Percentiles rank a stretch among this genome's conserved stretches.
These are phyloP conservation scores for Himalopsyche kuldschensis DNA, from an alignment of 2,888 invertebrate species.

Conservation along the genomic window DNA sequence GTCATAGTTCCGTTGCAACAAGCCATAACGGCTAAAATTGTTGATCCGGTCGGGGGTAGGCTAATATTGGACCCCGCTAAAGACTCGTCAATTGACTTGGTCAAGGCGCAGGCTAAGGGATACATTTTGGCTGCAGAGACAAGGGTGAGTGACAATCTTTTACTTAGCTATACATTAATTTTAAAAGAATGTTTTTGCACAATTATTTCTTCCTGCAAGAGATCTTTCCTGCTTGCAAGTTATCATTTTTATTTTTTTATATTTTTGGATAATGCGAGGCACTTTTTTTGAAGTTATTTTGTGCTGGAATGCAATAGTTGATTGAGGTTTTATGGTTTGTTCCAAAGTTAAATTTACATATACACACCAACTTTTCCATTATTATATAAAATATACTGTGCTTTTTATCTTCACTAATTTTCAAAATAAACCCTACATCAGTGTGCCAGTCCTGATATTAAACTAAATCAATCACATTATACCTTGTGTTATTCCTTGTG, in stretches of 20 bases:
- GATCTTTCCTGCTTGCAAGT: constrained; percentile 48
- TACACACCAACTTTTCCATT: background rate
- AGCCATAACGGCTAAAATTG: constrained; percentile 71
- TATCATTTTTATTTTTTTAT: constrained; percentile 40
- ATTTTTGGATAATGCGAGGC: constrained; percentile 25
- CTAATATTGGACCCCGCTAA: constrained; percentile 62
- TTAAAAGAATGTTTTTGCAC: constrained; percentile 36
- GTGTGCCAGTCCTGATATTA: too few relatives aligned
- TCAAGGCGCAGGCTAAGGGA: constrained; percentile 85
- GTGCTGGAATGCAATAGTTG: background rate
- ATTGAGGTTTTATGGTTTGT: background rate
- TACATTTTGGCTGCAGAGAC: constrained; percentile 88
- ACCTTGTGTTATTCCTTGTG: too few relatives aligned
- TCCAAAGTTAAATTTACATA: background rate
- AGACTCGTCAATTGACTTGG: constrained; percentile 70
- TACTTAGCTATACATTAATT: constrained; percentile 44
- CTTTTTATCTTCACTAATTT: too few relatives aligned
- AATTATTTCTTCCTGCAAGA: constrained; percentile 47
- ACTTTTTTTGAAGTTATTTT: constrained; percentile 20
- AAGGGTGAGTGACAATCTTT: constrained; percentile 73
- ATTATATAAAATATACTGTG: too few relatives aligned
- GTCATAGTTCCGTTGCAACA: constrained; percentile 74
- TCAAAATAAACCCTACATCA: too few relatives aligned
- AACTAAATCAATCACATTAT: too few relatives aligned
- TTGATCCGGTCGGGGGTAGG: constrained; percentile 76